Conservation (phyloP, 1,140 invertebrate genomes). For the Pollicipes pollicipes region DNA sequence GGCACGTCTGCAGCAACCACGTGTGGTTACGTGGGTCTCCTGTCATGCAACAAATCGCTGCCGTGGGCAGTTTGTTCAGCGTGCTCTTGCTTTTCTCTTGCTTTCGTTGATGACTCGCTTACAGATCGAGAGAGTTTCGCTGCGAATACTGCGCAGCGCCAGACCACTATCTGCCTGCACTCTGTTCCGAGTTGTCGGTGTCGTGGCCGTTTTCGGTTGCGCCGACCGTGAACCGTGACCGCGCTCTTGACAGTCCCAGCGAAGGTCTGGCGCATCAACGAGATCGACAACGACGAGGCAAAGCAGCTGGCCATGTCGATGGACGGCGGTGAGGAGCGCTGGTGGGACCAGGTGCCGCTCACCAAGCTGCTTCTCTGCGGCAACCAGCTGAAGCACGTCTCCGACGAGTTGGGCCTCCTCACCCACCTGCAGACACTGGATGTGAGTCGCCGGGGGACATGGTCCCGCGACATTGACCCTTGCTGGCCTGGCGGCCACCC, state of each 20-base stretch:
- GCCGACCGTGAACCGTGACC: neutral
- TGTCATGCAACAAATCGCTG: no score
- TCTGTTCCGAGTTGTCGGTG: neutral
- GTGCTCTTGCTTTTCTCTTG: slow-evolving; percentile 20
- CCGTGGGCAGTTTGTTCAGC: neutral
- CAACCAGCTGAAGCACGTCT: slow-evolving; percentile 47
- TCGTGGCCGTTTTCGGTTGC: neutral
- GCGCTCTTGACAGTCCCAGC: slow-evolving; percentile 44
- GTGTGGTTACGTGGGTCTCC: no score
- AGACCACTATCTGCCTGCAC: no score
- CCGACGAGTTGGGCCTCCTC: slow-evolving; percentile 47
- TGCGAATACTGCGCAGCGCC: no score
- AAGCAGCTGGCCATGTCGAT: slow-evolving; percentile 38
- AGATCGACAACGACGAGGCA: slow-evolving; percentile 42
- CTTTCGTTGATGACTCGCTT: neutral
- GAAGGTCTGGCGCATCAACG: slow-evolving; percentile 60
- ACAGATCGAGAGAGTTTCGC: neutral
- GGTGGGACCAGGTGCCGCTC: slow-evolving; percentile 70
- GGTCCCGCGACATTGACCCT: neutral
- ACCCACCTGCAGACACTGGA: slow-evolving; percentile 47
- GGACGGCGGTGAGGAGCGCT: slow-evolving; percentile 48
- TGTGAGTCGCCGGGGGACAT: slow-evolving; percentile 31
- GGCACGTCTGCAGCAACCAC: neutral
- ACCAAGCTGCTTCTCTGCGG: slow-evolving; percentile 61
- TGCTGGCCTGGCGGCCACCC: no score